Percentiles rank a stretch among this genome's conserved stretches.
These are phyloP conservation scores for Drosophila novamexicana DNA, from an alignment of 1,140 invertebrate genomes.

Conservation along the genomic window DNA sequence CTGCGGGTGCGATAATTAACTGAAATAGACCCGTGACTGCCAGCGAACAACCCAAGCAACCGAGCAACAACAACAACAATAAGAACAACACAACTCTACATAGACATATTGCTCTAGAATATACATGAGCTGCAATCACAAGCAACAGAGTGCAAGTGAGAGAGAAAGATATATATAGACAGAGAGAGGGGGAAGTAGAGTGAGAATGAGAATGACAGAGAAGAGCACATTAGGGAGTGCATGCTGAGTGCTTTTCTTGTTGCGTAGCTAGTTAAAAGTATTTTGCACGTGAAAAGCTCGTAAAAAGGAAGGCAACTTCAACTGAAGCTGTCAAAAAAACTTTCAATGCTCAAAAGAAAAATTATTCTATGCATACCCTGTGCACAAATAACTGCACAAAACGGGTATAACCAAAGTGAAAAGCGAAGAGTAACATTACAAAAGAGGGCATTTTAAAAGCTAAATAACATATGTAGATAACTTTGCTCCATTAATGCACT, in stretches of 20 bases:
- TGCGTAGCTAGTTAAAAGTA: conserved; percentile 22
- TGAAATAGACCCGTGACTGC: conserved; percentile 79
- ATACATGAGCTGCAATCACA: conserved; percentile 5
- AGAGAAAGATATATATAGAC: too few species aligned
- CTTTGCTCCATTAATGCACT: too few species aligned
- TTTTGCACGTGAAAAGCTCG: conserved; percentile 22
- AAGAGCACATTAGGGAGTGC: neutral
- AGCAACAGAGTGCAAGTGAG: neutral
- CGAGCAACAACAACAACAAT: conserved; percentile 21
- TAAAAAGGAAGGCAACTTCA: conserved; percentile 37
- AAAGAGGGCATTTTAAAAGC: too few species aligned
- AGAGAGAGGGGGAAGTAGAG: neutral
- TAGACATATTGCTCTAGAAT: conserved; percentile 20
- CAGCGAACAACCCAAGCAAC: conserved; percentile 39
- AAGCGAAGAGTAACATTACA: too few species aligned
- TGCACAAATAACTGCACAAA: neutral
- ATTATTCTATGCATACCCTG: conserved; percentile 9
- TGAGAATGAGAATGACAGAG: too few species aligned
- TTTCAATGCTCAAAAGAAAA: conserved; percentile 29
- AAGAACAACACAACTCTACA: conserved; percentile 36
- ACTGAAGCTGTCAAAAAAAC: conserved; percentile 34
- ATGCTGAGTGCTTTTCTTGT: conserved; percentile 9
- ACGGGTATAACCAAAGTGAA: neutral
- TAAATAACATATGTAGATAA: too few species aligned
- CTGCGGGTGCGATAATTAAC: conserved; percentile 75